Evolutionary conservation across 2,888 invertebrate species (phyloP), one percentile per base, ranked within the genome.

Genomic region (Brenthis hecate): DNA sequence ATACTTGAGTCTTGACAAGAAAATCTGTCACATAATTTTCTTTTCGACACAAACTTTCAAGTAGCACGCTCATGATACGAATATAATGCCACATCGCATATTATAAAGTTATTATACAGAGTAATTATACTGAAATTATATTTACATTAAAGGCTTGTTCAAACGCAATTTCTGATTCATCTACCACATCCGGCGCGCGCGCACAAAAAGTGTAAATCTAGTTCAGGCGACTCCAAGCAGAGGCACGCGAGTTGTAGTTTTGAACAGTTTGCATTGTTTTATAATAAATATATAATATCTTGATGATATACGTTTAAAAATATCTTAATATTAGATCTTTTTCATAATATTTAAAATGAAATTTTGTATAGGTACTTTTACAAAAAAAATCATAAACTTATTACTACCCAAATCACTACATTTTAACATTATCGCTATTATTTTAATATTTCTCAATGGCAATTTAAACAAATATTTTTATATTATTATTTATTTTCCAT

Each of bases 101-200:
- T 83, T 84, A 85, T 81, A 81, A 81, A 83, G 81, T 81, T 82
- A 81, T 85, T 82, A 81, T 77, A 78, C 77, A 72, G 71, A 78
- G 78, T 82, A 85, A 85, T 86, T 85, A 86, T 83, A 78, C 76
- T 78, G 78, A 82, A 79, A 85, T 86, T 85, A 86, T 85, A 84
- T 83, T 80, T 78, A 82, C 84, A 86, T 86, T 85, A 85, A 77
- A 75, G 75, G 71, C 72, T 73, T 66, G 70, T 72, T 68, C 67
- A 73, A 73, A 72, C 72, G 72, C 73, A 70, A 74, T 71, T 71
- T 61, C 72, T 74, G 73, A 76, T 73, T 74, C 65, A 69, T 70
- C 75, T 51, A 80, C 86, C 88, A 81, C 91, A 91, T 91, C 91
- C 91, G 89, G 87, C 83, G 88, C 81, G 86, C 81, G 88, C 81